Base-by-base conservation (phyloP, 2,797 vertebrate genomes). In the Scolopax bukidnonensis region DNA sequence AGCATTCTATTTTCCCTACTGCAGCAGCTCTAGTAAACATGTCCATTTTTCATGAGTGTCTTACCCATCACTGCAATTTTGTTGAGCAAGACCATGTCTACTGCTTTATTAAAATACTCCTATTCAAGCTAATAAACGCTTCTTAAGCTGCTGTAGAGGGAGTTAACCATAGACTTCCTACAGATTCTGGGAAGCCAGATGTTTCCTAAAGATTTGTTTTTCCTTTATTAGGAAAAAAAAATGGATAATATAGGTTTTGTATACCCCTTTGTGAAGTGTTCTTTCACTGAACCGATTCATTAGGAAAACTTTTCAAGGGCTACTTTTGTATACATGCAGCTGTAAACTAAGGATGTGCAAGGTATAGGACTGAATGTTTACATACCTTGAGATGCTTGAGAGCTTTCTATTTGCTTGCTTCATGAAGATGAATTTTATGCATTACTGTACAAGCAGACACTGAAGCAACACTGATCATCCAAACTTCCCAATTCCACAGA, bases 91-190 rank as follows among this genome's bases (percentile, higher is more conserved):
- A 89, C 18, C 30, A 50, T 73, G 73, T 65, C 88, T 94, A 16
- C 16, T 90, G 56, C 23, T 95, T 91, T 95, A 74, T 57, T 93
- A 79, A 88, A 93, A 59, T 41, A 54, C 30, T 79, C 17, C 38
- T 93, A 92, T 90, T 95, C 60, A 95, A 93, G 63, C 23, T 94
- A 84, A 82, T 50, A 95, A 89, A 90, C 38, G 45, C 61, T 91
- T 78, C 71, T 92, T 86, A 90, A 92, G 86, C 59, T 96, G 71
- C 27, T 85, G 57, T 87, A 51, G 15, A 87, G 95, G 97, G 84
- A 97, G 92, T 97, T 96, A 94, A 97, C 87, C 83, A 53, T 89
- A 87, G 84, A 89, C 95, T 96, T 97, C 95, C 89, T 96, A 79
- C 83, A 96, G 92, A 70, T 91, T 96, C 76, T 71, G 85, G 95